phyloP scores from a whole-genome alignment of 2,888 invertebrate species.

The Camptogramma bilineatum region DNA sequence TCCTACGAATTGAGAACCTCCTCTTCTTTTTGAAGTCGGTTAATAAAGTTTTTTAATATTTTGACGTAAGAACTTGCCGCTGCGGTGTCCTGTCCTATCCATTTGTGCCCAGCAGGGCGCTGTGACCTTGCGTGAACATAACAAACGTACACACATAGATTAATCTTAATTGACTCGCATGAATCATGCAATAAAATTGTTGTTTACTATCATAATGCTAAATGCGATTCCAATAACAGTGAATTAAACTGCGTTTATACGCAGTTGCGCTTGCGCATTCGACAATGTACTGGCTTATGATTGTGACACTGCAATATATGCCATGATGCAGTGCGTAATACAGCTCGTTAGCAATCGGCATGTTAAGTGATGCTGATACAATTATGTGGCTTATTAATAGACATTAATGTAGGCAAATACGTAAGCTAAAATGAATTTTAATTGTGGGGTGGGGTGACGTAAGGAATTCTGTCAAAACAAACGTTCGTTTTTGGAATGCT shows the following conservation, averaged over 20 bases:
- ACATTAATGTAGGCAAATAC: constrained; percentile 22
- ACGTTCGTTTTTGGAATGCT: constrained; percentile 28
- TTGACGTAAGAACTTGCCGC: constrained; percentile 8
- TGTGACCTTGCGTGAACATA: constrained; percentile 35
- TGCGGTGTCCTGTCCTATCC: constrained; percentile 11
- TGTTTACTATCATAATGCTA: constrained; percentile 42
- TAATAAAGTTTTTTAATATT: too few relatives aligned
- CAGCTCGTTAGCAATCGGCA: constrained; percentile 3
- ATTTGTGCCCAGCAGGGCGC: constrained; percentile 30
- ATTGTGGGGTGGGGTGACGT: constrained; percentile 32
- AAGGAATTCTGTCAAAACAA: constrained; percentile 38
- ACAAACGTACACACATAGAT: constrained; percentile 34
- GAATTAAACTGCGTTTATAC: constrained; percentile 26
- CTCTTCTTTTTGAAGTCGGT: too few relatives aligned
- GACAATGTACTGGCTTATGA: constrained; percentile 4
- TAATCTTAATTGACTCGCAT: constrained; percentile 41
- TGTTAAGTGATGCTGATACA: background rate
- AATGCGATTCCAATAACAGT: constrained; percentile 33
- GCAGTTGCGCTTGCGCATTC: constrained; percentile 26
- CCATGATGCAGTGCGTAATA: constrained; percentile 17
- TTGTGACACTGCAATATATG: constrained; percentile 9
- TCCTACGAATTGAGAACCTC: too few relatives aligned
- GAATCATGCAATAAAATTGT: constrained; percentile 41
- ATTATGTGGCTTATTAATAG: constrained; percentile 10
- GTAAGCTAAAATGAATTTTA: constrained; percentile 39